phyloP scores from a whole-genome alignment of 2,888 invertebrate genomes.

The Gisinianus flammeolus region DNA sequence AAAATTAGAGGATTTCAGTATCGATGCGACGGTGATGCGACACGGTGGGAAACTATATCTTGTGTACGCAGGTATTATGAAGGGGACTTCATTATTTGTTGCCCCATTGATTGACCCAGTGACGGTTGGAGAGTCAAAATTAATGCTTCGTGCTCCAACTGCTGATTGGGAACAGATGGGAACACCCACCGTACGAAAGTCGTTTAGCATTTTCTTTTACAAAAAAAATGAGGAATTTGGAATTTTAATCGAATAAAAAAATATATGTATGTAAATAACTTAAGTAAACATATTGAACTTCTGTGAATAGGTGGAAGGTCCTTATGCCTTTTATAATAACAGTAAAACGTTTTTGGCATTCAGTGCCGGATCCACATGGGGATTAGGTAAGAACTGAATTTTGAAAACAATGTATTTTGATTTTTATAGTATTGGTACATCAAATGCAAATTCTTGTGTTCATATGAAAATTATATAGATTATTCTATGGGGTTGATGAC shows the following conservation, averaged over 20 bases:
- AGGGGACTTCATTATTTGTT: conserved; percentile 37
- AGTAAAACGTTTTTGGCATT: conserved; percentile 45
- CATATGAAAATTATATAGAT: too few relatives aligned
- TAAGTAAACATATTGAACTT: too few relatives aligned
- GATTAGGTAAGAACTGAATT: too few relatives aligned
- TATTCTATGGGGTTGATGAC: conserved; percentile 47
- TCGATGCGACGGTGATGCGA: conserved; percentile 49
- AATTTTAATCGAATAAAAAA: too few relatives aligned
- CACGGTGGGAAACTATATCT: conserved; percentile 45
- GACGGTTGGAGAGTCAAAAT: conserved; percentile 18
- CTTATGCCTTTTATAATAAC: conserved; percentile 45
- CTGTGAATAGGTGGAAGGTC: conserved; percentile 51
- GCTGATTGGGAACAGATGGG: conserved; percentile 45
- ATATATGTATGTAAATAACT: too few relatives aligned
- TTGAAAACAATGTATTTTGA: too few relatives aligned
- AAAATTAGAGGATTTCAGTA: conserved; percentile 27
- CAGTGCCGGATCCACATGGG: conserved; percentile 46
- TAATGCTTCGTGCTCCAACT: conserved; percentile 42
- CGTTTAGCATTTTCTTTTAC: background rate
- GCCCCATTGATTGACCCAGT: conserved; percentile 44
- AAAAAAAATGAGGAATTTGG: background rate
- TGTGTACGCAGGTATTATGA: conserved; percentile 39
- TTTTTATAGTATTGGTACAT: too few relatives aligned
- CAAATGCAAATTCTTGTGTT: too few relatives aligned
- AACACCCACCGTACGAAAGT: too few relatives aligned